Conservation (phyloP, 1,140 invertebrate genomes). For the Pogonognathellus flavescens region DNA sequence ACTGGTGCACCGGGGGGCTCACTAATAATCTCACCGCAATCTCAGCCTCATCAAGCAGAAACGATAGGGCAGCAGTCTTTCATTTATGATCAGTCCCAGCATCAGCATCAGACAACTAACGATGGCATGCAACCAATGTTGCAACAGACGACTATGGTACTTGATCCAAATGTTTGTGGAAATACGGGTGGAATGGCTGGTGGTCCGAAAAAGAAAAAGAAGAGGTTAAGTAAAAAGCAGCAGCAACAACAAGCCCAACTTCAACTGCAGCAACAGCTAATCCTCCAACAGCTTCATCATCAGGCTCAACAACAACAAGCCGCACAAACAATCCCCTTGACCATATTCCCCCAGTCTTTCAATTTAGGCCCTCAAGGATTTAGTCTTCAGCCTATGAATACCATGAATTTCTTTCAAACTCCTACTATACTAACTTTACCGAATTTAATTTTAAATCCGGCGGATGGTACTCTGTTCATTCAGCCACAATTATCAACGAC, state of each 20-base stretch:
- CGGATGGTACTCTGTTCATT: constrained; percentile 66
- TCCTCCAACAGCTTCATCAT: constrained; percentile 63
- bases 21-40: constrained; percentile 62
- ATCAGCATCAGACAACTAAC: background rate
- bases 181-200: constrained; percentile 29
- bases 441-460: constrained; percentile 66
- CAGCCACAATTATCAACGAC: constrained; percentile 57
- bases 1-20: constrained; percentile 54
- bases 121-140: constrained; percentile 58
- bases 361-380: constrained; percentile 65
- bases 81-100: constrained; percentile 58
- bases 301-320: constrained; percentile 64
- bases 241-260: constrained; percentile 66
- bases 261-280: constrained; percentile 64
- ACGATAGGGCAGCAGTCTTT: constrained; percentile 56
- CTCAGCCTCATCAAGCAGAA: constrained; percentile 23
- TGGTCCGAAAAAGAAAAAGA: constrained; percentile 66
- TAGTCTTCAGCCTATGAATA: constrained; percentile 66
- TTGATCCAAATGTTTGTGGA: constrained; percentile 63
- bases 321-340: constrained; percentile 58
- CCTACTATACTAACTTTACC: constrained; percentile 65
- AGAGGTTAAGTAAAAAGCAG: constrained; percentile 65
- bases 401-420: constrained; percentile 66
- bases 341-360: constrained; percentile 67
- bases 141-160: constrained; percentile 64